Evolutionary conservation across 2,113 vertebrate genomes (phyloP).

Genomic region (Pseudolaguvia tuberculata): DNA sequence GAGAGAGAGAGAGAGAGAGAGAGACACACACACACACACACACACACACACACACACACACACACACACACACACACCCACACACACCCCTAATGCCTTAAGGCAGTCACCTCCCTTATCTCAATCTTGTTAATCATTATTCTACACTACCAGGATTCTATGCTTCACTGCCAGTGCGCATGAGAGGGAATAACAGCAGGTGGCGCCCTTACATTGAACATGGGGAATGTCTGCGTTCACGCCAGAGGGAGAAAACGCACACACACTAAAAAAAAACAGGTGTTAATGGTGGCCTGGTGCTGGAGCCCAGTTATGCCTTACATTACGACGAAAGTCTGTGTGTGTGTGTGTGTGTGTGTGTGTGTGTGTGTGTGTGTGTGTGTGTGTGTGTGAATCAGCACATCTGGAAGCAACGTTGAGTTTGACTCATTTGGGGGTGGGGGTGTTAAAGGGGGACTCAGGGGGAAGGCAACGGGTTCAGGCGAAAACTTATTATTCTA

Average conservation of each 20-base stretch:
- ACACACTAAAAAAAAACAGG: slow-evolving; percentile 4
- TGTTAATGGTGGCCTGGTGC: not conserved
- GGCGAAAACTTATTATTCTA: not conserved
- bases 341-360: too few relatives aligned
- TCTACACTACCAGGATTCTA: too few relatives aligned
- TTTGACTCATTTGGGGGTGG: slow-evolving; percentile 8
- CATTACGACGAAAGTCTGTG: too few relatives aligned
- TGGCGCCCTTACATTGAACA: slow-evolving; percentile 28
- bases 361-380: slow-evolving; percentile 1
- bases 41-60: too few relatives aligned
- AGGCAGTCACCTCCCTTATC: too few relatives aligned
- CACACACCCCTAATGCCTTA: too few relatives aligned
- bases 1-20: too few relatives aligned
- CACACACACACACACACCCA: too few relatives aligned
- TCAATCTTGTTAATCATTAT: too few relatives aligned
- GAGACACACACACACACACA: too few relatives aligned
- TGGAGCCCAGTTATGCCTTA: not conserved
- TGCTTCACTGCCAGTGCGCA: too few relatives aligned
- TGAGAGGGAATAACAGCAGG: slow-evolving; percentile 28
- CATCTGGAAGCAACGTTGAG: slow-evolving; percentile 8
- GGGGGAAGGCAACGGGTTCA: slow-evolving; percentile 24
- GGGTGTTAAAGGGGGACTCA: not conserved
- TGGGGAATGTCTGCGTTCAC: not conserved
- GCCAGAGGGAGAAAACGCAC: too few relatives aligned
- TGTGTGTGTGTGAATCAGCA: slow-evolving; percentile 31